Evolutionary conservation across 2,113 vertebrate genomes (phyloP).

Genomic region (Microtus pennsylvanicus): DNA sequence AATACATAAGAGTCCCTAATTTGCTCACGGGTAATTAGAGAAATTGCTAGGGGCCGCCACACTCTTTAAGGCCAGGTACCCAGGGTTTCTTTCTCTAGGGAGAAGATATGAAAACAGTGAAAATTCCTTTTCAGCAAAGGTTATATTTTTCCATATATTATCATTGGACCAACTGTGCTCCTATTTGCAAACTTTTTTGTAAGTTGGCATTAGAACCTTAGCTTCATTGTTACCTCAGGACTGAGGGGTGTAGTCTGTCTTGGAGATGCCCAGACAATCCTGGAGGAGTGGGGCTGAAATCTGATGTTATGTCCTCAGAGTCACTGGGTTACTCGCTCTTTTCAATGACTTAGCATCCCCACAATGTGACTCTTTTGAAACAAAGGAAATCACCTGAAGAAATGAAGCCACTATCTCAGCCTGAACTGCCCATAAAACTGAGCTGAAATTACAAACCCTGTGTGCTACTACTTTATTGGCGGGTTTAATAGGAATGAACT

Average conservation of each 20-base stretch:
- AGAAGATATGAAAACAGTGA: background rate
- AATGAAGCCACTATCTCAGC: background rate
- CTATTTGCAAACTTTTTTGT: background rate
- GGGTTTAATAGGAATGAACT: background rate
- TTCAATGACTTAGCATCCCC: background rate
- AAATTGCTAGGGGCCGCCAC: slow-evolving; percentile 74
- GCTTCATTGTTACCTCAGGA: background rate
- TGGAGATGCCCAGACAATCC: background rate
- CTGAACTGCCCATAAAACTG: background rate
- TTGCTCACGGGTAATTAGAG: slow-evolving; percentile 79
- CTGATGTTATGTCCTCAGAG: background rate
- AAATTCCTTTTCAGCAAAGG: slow-evolving; percentile 4
- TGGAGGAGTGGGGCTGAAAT: background rate
- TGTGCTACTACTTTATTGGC: background rate
- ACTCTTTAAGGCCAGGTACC: background rate
- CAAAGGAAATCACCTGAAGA: background rate
- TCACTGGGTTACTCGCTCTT: background rate
- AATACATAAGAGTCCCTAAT: slow-evolving; percentile 80
- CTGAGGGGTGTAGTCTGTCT: background rate
- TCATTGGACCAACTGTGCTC: background rate
- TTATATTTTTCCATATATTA: background rate
- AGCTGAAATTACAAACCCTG: background rate
- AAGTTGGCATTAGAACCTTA: background rate
- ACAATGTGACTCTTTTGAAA: background rate
- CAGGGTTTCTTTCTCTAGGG: background rate